Evolutionary conservation across 2,888 invertebrate species (phyloP).

Genomic region (Teleogryllus oceanicus): DNA sequence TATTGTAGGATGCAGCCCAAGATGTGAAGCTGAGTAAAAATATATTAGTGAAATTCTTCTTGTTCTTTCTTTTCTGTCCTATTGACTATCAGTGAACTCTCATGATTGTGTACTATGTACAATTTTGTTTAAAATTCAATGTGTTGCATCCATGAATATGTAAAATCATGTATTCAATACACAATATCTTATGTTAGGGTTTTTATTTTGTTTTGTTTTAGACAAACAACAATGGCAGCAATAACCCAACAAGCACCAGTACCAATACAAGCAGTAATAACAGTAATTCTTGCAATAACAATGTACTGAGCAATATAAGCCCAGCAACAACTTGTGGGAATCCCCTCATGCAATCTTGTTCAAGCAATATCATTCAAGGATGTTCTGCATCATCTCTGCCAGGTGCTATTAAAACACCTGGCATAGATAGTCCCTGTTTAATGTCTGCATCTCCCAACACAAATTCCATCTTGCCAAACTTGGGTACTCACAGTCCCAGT

Average conservation of each 20-base stretch:
- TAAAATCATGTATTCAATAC: too few species aligned
- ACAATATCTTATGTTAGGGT: too few species aligned
- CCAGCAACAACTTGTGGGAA: slow-evolving; percentile 23
- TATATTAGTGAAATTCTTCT: too few species aligned
- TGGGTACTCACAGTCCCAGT: slow-evolving; percentile 35
- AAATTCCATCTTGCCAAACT: slow-evolving; percentile 38
- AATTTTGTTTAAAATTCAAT: too few species aligned
- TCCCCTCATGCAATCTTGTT: slow-evolving; percentile 35
- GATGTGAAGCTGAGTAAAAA: too few species aligned
- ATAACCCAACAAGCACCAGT: not conserved
- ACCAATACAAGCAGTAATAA: not conserved
- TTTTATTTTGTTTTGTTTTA: not conserved
- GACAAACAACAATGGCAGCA: not conserved
- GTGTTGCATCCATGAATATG: too few species aligned
- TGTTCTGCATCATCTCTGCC: slow-evolving; percentile 34
- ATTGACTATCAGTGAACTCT: too few species aligned
- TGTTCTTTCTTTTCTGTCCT: too few species aligned
- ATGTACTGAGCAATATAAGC: slow-evolving; percentile 27
- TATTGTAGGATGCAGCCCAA: too few species aligned
- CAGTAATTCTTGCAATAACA: slow-evolving; percentile 25
- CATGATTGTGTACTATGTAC: too few species aligned
- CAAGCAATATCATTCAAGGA: slow-evolving; percentile 34
- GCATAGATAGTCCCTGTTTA: slow-evolving; percentile 34
- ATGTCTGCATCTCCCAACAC: slow-evolving; percentile 36
- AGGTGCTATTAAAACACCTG: slow-evolving; percentile 34